phyloP scores from a whole-genome alignment of 2,797 vertebrate genomes.

The Limosa lapponica region DNA sequence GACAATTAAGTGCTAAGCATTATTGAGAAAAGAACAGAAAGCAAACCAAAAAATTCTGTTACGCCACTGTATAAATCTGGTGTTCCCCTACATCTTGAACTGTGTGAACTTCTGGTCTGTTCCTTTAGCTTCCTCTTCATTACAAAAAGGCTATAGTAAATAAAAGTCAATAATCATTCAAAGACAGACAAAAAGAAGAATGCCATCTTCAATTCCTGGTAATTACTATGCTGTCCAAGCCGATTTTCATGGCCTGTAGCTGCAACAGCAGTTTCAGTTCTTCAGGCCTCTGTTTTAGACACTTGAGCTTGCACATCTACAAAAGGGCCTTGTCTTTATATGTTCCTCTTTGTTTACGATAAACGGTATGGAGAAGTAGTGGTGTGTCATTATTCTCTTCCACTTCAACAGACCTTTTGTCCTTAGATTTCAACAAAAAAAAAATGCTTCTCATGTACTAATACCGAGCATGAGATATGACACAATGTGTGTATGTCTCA shows the following conservation, averaged over 20 bases:
- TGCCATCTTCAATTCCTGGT: background rate
- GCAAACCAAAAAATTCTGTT: background rate
- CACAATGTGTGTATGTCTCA: rapidly evolving
- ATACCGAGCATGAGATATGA: background rate
- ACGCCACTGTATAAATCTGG: background rate
- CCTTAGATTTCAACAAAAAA: background rate
- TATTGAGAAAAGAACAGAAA: background rate
- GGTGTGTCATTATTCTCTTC: background rate
- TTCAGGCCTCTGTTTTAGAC: background rate
- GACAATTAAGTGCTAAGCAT: background rate
- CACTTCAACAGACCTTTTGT: background rate
- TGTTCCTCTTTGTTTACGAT: background rate
- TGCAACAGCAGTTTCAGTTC: background rate
- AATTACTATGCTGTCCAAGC: background rate
- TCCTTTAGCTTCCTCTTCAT: background rate
- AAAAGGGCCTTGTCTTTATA: background rate
- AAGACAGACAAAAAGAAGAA: background rate
- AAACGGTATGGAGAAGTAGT: background rate
- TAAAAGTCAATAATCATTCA: background rate
- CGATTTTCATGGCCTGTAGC: background rate
- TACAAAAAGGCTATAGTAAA: background rate
- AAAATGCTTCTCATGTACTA: background rate
- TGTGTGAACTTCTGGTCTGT: background rate
- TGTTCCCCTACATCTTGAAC: background rate
- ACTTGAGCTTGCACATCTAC: background rate